Conservation (phyloP, 2,797 vertebrate species). For the Acanthurus leucopareius region DNA sequence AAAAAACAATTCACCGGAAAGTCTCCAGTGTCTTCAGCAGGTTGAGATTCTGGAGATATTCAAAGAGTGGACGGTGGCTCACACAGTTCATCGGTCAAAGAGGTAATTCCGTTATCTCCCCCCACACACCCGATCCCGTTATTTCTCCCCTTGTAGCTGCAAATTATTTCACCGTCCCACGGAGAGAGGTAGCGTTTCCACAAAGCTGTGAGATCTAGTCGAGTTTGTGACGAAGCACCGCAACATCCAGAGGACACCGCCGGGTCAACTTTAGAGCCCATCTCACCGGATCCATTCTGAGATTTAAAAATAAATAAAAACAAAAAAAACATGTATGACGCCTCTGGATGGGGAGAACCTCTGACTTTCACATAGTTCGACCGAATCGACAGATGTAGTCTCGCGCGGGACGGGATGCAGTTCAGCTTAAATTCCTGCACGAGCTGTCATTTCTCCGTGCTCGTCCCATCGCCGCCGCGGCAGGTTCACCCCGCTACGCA, state of each 20-base stretch:
- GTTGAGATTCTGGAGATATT: conserved; percentile 29
- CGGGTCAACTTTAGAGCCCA: conserved; percentile 87
- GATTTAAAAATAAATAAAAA: neutral
- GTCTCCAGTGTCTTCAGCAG: conserved; percentile 51
- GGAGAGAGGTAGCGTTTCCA: conserved; percentile 59
- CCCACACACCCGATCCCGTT: conserved; percentile 51
- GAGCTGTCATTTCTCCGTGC: conserved; percentile 66
- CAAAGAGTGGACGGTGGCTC: conserved; percentile 42
- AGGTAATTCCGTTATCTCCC: conserved; percentile 76
- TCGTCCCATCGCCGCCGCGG: conserved; percentile 74
- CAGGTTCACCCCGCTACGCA: conserved; percentile 80
- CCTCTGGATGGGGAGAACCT: conserved; percentile 7
- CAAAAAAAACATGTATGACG: neutral
- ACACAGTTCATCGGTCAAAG: conserved; percentile 66
- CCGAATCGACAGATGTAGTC: conserved; percentile 9
- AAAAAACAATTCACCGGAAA: conserved; percentile 54
- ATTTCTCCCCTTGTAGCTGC: conserved; percentile 47
- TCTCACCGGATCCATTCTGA: conserved; percentile 61
- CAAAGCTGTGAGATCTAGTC: conserved; percentile 34
- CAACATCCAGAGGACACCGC: conserved; percentile 82
- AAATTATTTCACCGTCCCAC: conserved; percentile 53
- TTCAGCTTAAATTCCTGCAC: conserved; percentile 70
- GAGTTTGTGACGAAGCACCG: conserved; percentile 53
- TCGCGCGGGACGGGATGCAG: conserved; percentile 40
- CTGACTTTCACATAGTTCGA: conserved; percentile 65